Base-by-base conservation (phyloP, 2,888 invertebrate species). In the Lobophora halterata region DNA sequence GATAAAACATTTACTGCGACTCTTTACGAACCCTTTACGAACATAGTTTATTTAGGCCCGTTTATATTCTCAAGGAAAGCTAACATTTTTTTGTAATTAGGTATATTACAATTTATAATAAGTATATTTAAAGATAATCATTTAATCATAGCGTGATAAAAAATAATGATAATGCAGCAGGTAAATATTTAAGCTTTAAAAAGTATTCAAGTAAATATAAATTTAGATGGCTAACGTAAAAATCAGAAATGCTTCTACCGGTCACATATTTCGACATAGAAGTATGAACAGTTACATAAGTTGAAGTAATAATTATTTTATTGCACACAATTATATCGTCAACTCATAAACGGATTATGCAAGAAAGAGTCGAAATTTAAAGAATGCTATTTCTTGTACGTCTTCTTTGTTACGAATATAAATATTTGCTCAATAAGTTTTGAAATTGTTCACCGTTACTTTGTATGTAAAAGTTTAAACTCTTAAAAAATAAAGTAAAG, bases 291-390 rank as follows among this genome's bases (percentile, higher is more conserved):
- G 34, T 56, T 55, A 56, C 51, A 37, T 43, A 28, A 37, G 36
- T 19, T 48, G 43, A 49, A 50, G 40, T 49, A 38, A 28, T 46
- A 52, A 55, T 45, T 40, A 49, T 43, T 49, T 48, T 49, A 48
- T 49, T 27, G 38, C 51, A 46, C 37, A 52, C 47, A 42, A 46
- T 54, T 52, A 44, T 46, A 47, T 44, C 30, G 45, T 44, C 29
- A 46, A 39, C 39, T 38, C 48, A 42, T 48, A 46, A 51, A 49
- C 41, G 28, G 38, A 49, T 54, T 54, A 54, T 54, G 54, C 51
- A 51, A 49, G 54, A 47, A 42, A 44, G 41, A 51, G 10, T 12
- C 37, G 43, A 44, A 38, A 40, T 41, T 23, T 37, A 39, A n/a
- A 36, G 38, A 46, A 41, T 41, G 31, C 36, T 40, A 39, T 31